Evolutionary conservation across 2,113 vertebrate genomes (phyloP), one percentile per base, ranked within the genome.

Genomic region (Cricetomys ansorgei): DNA sequence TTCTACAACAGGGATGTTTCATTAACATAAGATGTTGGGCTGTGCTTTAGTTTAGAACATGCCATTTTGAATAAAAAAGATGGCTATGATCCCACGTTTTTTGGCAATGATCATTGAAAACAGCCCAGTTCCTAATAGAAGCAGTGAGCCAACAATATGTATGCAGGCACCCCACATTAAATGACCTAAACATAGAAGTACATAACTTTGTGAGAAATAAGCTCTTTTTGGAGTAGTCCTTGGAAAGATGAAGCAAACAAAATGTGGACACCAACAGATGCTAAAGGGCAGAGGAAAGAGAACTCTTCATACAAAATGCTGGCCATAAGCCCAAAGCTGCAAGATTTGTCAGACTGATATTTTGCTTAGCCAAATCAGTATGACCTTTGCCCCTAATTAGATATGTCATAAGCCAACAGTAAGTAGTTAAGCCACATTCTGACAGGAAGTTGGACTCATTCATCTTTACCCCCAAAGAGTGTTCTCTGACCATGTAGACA

Each of bases 181-280:
- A 72, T 21, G 40, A 85, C 34, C 50, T 92, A 81, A 92, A 77
- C 21, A 83, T 34, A 31, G 12, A 81, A 79, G 4, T 67, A 3
- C 2, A 3, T 5, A 57, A 86, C 23, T 92, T 55, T 87, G 0
- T 48, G 40, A 65, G 75, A 89, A 84, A 80, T 85, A 27, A 90
- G 40, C 21, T 75, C 72, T 65, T 88, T 43, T 59, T 23, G 50
- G 91, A 69, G 25, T n/a, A 83, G 34, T 55, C 48, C 77, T 75
- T 57, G 86, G 64, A 92, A 93, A 80, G 37, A 62, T 40, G 23
- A 83, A 87, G 34, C 15, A 94, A 91, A 92, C 55, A 45, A 95
- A 86, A 81, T 0, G 0, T 76, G 75, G 8, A 0, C 1, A 64
- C 37, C 55, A 94, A 55, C 43, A 76, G 53, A 92, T 86, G 40